A percentile compares a stretch with the other conserved stretches of the same genome.
Conservation (phyloP, 2,797 vertebrate species). For the Erithacus rubecula region DNA sequence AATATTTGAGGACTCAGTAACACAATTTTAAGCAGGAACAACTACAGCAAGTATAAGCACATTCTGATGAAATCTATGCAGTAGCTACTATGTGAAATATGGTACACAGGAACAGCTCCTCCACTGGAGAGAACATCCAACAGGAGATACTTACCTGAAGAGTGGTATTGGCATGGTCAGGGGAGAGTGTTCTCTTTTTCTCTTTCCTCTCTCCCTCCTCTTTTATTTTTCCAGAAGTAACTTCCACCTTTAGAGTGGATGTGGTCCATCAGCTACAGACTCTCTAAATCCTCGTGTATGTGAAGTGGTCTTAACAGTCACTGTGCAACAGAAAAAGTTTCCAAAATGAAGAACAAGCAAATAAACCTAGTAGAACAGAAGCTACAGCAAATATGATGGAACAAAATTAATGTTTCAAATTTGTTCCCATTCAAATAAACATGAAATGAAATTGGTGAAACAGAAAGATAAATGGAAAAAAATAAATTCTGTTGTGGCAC, state of each 20-base stretch:
- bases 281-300: background rate
- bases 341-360: background rate
- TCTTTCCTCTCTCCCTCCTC: background rate
- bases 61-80: rapidly evolving
- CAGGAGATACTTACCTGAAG: background rate
- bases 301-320: background rate
- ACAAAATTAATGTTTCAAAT: background rate
- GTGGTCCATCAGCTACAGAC: too few species aligned
- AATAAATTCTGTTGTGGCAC: background rate
- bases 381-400: background rate
- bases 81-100: background rate
- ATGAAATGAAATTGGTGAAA: background rate
- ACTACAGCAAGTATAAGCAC: background rate
- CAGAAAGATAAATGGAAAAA: background rate
- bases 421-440: background rate
- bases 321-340: background rate
- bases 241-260: background rate
- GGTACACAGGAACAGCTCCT: background rate
- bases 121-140: too few species aligned
- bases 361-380: background rate
- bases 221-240: background rate
- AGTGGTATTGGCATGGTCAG: background rate
- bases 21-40: background rate
- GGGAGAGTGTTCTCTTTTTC: background rate
- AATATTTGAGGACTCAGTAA: background rate